Evolutionary conservation across 2,113 vertebrate genomes (phyloP), one percentile per base, ranked within the genome.

Genomic region (Trachemys scripta): DNA sequence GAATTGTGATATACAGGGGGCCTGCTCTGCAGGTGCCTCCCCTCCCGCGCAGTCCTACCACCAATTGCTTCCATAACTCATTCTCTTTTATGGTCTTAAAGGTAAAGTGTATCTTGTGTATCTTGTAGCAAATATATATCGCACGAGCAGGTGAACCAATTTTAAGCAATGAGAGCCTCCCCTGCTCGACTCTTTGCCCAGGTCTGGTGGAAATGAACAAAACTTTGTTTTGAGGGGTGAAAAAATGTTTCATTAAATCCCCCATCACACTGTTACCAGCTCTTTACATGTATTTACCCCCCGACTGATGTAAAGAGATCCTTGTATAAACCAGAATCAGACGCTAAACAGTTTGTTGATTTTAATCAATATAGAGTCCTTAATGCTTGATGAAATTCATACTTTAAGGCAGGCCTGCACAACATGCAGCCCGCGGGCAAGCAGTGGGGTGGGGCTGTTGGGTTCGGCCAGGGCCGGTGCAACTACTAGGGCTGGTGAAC

Each of bases 321-420:
- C 10, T 38, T 4, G 4, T 38, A 72, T 92, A 97, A 95, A 95
- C 90, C 94, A 96, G 83, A 62, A 93, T 75, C 38, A 42, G 62
- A 56, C 82, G n/a, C 80, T 87, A 91, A 95, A 94, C 49, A 92
- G 59, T 94, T 79, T 57, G 75, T 85, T 92, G 89, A 80, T 82
- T 93, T 95, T 82, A 95, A 2, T 93, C 87, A 89, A 80, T 89
- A 89, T 79, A 47, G 42, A 49, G 29, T 90, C 84, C 42, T 49
- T 86, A 96, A 90, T 80, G 79, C 79, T 82, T 88, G 72, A 86
- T 93, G 75, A 93, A 94, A 93, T 91, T 47, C 8, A 90, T 75
- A 94, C 78, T 80, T 16, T 90, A 45, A 45, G 45, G 45, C 78
- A 72, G 93, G 72, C 76, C 45, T 3, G 3, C 85, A 72, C 94